Base-by-base conservation (phyloP, 2,888 invertebrate genomes). In the Sialis fuliginosa region DNA sequence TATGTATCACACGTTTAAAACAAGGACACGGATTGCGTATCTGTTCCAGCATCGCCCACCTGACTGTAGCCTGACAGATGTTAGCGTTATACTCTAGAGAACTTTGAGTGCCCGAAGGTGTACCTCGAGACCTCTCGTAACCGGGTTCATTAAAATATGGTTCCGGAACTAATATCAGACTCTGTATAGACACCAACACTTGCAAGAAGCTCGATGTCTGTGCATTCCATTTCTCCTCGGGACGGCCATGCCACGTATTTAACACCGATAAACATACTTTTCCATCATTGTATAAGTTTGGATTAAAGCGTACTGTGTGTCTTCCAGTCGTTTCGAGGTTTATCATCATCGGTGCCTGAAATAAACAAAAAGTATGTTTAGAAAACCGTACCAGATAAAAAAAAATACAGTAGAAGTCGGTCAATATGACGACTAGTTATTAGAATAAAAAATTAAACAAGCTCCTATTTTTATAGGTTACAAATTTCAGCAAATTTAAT, bases 191-290 rank as follows among this genome's bases (percentile, higher is more conserved):
- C 39, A 92, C 91, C 59, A 92, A 72, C 51, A 92, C 90, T 81
- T 86, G 85, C 50, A 93, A 72, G 61, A 95, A 91, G 63, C 90
- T 91, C 41, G 91, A 92, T 0, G 92, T 93, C 63, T 91, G 89
- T 51, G 92, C 84, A 68, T 91, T 93, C 93, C 93, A 95, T 64
- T 92, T 91, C 67, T 95, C 95, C 67, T 93, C 93, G 30, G 93
- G 93, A 46, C 92, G 72, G 6, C 93, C 93, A 64, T 93, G 92
- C 93, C 93, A 95, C 3, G 93, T 95, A 68, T 93, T 93, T 53
- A 95, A 72, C 53, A 95, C 89, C 54, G 91, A 91, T 60, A 95
- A 79, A 65, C 93, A 95, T 50, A 86, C 87, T 73, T 93, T 93
- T 53, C 93, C 93, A 68, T 93, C 92, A 71, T 89, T 88, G 67